Evolutionary conservation across 2,797 vertebrate species (phyloP).

Genomic region (Dromococcyx pavoninus): DNA sequence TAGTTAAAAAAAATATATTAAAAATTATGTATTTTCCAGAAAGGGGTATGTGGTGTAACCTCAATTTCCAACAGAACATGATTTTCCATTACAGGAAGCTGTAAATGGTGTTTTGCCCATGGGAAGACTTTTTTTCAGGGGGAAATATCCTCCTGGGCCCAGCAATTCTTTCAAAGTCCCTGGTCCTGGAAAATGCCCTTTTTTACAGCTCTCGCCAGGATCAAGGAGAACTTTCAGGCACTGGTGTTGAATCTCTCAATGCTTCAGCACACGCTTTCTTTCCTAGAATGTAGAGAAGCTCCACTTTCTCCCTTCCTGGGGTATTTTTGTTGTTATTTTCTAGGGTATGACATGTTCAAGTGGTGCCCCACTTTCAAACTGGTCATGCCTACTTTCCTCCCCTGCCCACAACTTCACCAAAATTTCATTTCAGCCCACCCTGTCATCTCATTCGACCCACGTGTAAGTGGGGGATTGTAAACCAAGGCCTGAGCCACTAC

Average conservation of each 20-base stretch:
- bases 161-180: background rate
- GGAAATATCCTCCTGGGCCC: background rate
- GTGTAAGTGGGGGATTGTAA: conserved; percentile 27
- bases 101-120: background rate
- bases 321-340: background rate
- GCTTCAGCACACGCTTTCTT: background rate
- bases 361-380: background rate
- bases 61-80: background rate
- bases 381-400: background rate
- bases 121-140: background rate
- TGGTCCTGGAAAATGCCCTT: accelerated
- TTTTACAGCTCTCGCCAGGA: background rate
- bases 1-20: background rate
- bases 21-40: accelerated
- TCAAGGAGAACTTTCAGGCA: background rate
- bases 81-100: background rate
- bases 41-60: background rate
- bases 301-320: background rate
- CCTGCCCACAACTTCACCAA: background rate
- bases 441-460: background rate
- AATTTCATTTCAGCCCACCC: conserved; percentile 55
- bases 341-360: background rate
- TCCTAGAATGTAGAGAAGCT: background rate
- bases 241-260: accelerated
- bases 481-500: conserved; percentile 40